These are phyloP conservation scores for Oncorhynchus clarkii DNA, from an alignment of 2,113 vertebrate species.

Conservation along the genomic window DNA sequence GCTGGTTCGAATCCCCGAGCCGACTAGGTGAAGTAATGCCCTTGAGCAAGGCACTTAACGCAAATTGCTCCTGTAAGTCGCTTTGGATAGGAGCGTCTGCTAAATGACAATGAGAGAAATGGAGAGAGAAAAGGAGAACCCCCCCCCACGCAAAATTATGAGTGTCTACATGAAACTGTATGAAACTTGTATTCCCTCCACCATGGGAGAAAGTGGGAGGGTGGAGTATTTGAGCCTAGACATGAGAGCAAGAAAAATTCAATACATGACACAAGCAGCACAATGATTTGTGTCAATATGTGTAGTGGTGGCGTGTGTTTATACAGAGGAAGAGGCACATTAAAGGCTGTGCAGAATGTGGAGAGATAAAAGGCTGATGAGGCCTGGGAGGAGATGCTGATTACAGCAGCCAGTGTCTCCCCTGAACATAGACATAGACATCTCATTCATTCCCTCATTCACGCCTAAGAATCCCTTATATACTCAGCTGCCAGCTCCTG, in stretches of 20 bases:
- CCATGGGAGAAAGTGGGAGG: not conserved
- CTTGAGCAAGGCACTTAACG: no score
- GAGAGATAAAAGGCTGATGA: not conserved
- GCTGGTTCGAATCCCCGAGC: no score
- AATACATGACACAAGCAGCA: not conserved
- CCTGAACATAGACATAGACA: not conserved
- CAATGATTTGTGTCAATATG: conserved; percentile 46
- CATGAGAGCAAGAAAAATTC: not conserved
- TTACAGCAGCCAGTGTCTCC: not conserved
- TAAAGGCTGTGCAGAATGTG: not conserved
- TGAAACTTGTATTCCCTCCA: no score
- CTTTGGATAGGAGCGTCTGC: no score
- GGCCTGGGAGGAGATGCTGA: not conserved
- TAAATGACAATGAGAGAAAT: no score
- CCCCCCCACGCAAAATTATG: no score
- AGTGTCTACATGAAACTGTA: no score
- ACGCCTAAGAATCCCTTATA: not conserved
- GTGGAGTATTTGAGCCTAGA: conserved; percentile 3
- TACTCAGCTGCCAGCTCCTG: no score
- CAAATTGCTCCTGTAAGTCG: no score
- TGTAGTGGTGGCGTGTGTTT: conserved; percentile 34
- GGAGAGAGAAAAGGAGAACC: not conserved
- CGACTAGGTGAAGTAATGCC: no score
- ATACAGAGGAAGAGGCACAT: not conserved
- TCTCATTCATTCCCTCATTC: not conserved